Percentiles rank a stretch among this genome's conserved stretches.
phyloP scores from a whole-genome alignment of 2,113 vertebrate genomes.

The Eolophus roseicapilla region DNA sequence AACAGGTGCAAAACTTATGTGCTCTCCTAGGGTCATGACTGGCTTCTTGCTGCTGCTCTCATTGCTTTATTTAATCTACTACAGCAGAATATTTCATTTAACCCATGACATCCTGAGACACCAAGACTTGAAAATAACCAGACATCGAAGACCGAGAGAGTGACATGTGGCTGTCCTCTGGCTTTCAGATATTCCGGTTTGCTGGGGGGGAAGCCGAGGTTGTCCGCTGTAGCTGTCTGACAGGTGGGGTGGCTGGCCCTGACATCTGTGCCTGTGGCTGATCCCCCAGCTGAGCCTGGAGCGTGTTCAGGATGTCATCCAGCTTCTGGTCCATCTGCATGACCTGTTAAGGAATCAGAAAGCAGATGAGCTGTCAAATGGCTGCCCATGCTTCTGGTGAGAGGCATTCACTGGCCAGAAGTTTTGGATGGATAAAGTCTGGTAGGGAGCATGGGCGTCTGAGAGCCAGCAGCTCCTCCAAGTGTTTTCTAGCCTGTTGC shows the following conservation, averaged over 20 bases:
- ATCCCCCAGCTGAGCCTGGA: conserved; percentile 33
- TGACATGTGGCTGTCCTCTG: not conserved
- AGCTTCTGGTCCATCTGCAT: conserved; percentile 70
- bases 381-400: not conserved
- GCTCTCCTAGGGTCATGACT: not conserved
- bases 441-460: not conserved
- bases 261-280: not conserved
- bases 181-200: not conserved
- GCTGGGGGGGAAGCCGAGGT: not conserved
- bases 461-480: not conserved
- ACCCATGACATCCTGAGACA: not conserved
- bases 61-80: not conserved
- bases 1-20: conserved; percentile 25
- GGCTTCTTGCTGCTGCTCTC: not conserved
- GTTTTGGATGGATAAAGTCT: not conserved
- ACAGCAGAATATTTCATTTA: not conserved
- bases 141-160: not conserved
- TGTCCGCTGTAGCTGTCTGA: not conserved
- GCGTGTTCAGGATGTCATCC: conserved; percentile 54
- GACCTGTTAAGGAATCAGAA: conserved; percentile 58
- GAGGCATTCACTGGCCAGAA: not conserved
- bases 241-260: not conserved
- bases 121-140: not conserved
- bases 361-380: not conserved
- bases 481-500: not conserved